Evolutionary conservation across 2,888 invertebrate species (phyloP), one percentile per base, ranked within the genome.

Genomic region (Lamellibrachia columna): DNA sequence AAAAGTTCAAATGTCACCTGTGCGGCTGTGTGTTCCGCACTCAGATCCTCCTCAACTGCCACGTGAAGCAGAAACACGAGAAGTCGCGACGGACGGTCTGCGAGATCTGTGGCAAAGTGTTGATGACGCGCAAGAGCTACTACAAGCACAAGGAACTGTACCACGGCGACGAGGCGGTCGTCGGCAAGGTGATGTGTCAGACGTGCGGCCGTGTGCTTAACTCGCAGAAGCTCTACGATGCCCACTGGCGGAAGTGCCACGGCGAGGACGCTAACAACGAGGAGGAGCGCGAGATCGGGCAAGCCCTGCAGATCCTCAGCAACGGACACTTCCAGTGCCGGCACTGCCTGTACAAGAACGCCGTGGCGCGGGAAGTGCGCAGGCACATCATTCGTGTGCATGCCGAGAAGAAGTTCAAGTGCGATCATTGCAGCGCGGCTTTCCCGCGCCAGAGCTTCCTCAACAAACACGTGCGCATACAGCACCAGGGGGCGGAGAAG

Each of bases 311-410:
- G 53, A 90, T 90, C n/a, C 53, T 90, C 40, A 28, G 28, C n/a
- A 22, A 40, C 55, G 92, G 90, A 7, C 52, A 8, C 53, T 92
- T 92, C 90, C 92, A 53, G 53, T 92, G 92, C 90, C 90, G 90
- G 15, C 52, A 90, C 55, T 92, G 92, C 90, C 9, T 28, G 3
- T 92, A 92, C 90, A 53, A 52, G 52, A 92, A 90, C 92, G 52
- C 15, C 52, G 40, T 40, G n/a, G 90, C 92, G 15, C 90, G 92
- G 15, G 92, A 92, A 53, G 92, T 92, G 8, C 90, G 92, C 9
- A 90, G 93, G 0, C 93, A 93, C 93, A 93, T 93, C 53, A n/a
- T 93, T 8, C 91, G 90, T 22, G 60, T 52, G 90, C 93, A 93
- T 90, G 90, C 60, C 28, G 92, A 91, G 90, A 40, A 55, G 52